A percentile compares a stretch with the other conserved stretches of the same genome.
Evolutionary conservation across 2,888 invertebrate genomes (phyloP).

Genomic region (Parnassius orleans): DNA sequence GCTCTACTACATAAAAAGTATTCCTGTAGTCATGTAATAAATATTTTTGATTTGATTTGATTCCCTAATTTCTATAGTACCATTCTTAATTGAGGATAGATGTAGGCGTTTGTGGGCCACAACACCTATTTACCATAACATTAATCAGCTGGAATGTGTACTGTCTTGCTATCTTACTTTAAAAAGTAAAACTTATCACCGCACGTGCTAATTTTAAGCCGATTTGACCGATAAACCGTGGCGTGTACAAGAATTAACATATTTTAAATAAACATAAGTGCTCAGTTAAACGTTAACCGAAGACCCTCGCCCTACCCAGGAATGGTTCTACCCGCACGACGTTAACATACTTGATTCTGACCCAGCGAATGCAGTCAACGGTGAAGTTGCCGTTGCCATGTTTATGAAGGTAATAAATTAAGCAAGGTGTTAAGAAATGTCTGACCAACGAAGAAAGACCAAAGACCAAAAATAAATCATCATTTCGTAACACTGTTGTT

Average conservation of each 20-base stretch:
- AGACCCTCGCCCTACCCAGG: background rate
- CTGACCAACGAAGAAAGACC: background rate
- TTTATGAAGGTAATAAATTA: slow-evolving; percentile 18
- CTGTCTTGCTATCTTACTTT: too few species aligned
- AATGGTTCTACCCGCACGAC: slow-evolving; percentile 2
- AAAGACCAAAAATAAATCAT: slow-evolving; percentile 14
- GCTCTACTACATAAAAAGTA: too few species aligned
- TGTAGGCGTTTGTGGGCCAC: too few species aligned
- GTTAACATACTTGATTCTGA: background rate
- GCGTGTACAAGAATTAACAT: slow-evolving; percentile 6
- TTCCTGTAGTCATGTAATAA: too few species aligned
- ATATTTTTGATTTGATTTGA: too few species aligned
- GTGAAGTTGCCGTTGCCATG: background rate
- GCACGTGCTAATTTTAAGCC: too few species aligned
- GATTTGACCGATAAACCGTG: background rate
- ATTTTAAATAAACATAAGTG: background rate
- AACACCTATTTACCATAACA: too few species aligned
- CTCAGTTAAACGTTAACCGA: background rate
- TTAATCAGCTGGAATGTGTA: too few species aligned
- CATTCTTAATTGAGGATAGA: too few species aligned
- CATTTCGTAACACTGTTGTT: slow-evolving; percentile 3
- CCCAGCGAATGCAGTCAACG: background rate
- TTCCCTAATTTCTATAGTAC: too few species aligned
- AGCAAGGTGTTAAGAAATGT: slow-evolving; percentile 2
- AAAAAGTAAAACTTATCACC: too few species aligned